Conservation (phyloP, 1,140 invertebrate species). For the Calliopsis andreniformis region DNA sequence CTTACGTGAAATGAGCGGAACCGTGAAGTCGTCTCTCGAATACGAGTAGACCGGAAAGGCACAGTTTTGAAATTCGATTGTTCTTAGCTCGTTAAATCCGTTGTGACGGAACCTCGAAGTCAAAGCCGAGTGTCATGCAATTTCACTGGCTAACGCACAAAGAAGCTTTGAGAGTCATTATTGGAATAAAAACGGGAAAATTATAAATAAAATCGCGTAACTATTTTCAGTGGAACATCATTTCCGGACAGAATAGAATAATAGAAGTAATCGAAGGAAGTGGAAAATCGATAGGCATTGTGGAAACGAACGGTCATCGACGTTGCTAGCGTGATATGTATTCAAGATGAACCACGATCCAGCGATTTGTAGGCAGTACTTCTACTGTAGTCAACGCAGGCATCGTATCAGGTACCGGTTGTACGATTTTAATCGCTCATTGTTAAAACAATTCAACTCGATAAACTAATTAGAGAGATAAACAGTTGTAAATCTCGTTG, state of each 20-base stretch:
- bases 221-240: too few relatives aligned
- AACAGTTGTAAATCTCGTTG: background rate
- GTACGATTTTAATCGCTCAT: too few relatives aligned
- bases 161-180: constrained; percentile 22
- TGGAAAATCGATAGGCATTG: constrained; percentile 29
- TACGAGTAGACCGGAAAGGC: constrained; percentile 4
- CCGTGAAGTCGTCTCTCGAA: constrained; percentile 42
- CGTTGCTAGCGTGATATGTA: constrained; percentile 51
- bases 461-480: background rate
- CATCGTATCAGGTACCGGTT: constrained; percentile 74
- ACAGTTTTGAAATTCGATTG: constrained; percentile 55
- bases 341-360: constrained; percentile 76
- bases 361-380: constrained; percentile 74
- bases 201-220: background rate
- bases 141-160: constrained; percentile 1
- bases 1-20: background rate
- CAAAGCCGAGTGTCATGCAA: background rate
- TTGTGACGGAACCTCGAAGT: constrained; percentile 15
- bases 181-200: background rate
- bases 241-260: background rate
- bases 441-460: background rate
- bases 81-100: constrained; percentile 41
- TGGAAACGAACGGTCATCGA: constrained; percentile 43
- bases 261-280: constrained; percentile 4
- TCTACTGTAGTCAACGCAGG: constrained; percentile 78